phyloP scores from a whole-genome alignment of 2,113 vertebrate species.

The Malurus cyaneus region DNA sequence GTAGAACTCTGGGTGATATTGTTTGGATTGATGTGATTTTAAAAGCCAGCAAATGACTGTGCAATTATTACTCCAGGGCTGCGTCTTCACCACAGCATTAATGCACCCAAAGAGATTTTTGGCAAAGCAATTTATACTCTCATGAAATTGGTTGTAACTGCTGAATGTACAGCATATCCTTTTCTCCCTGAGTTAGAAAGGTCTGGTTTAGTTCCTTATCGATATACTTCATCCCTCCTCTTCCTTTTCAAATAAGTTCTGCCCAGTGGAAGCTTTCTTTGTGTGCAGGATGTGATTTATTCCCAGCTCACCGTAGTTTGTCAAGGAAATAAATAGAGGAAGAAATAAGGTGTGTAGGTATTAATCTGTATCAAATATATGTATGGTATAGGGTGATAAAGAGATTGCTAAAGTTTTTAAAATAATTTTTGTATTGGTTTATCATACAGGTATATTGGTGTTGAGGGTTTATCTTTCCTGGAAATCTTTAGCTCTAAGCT shows the following conservation, averaged over 20 bases:
- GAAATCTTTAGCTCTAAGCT: not conserved
- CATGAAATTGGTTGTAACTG: constrained; percentile 27
- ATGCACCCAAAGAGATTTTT: constrained; percentile 65
- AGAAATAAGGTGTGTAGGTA: not conserved
- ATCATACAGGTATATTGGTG: accelerated
- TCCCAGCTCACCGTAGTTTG: constrained; percentile 11
- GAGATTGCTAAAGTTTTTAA: not conserved
- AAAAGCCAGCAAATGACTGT: constrained; percentile 65
- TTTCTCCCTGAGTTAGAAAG: not conserved
- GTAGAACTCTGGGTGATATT: constrained; percentile 55
- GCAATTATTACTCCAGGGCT: constrained; percentile 51
- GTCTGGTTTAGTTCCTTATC: constrained; percentile 3
- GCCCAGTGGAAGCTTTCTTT: constrained; percentile 3
- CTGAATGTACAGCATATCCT: not conserved
- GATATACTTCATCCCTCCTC: not conserved
- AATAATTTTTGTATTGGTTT: not conserved
- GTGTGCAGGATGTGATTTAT: constrained; percentile 24
- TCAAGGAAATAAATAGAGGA: constrained; percentile 48
- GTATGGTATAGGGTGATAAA: not conserved
- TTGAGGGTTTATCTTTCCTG: not conserved
- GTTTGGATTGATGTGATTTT: constrained; percentile 71
- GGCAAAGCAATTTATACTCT: constrained; percentile 60
- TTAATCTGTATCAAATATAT: not conserved
- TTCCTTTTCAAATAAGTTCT: not conserved
- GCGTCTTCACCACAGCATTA: constrained; percentile 41